Evolutionary conservation across 1,140 invertebrate genomes (phyloP), one percentile per base, ranked within the genome.

Genomic region (Cydia pomonella): DNA sequence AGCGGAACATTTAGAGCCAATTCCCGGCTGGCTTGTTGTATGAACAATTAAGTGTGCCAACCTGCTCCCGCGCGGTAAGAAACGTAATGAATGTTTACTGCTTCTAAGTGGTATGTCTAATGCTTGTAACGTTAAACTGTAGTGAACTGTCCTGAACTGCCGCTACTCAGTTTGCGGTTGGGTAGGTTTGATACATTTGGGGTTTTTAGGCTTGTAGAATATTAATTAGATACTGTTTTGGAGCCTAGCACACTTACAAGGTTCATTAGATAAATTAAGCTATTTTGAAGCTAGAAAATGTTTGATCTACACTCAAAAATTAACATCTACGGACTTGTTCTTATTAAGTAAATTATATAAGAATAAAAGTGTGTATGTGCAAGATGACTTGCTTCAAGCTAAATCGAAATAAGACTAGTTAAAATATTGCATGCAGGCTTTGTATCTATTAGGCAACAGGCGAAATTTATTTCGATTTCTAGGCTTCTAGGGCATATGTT

Each of bases 31-130:
- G 87, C 89, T 91, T 89, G 87, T 92, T 90, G 87, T 89, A 90
- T 91, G 90, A 92, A 92, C 87, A 91, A 90, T 92, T 90, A 92
- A 91, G 83, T 89, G 86, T 87, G 81, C 84, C 83, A 86, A 88
- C 89, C 87, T 89, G 85, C 82, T 81, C 80, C 83, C 73, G 78
- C 78, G 81, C 81, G 85, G 84, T 82, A 90, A 91, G 87, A 92
- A 90, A 87, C 82, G 77, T 89, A 89, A 92, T 89, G 83, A 86
- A 87, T 88, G 84, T 89, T 89, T 88, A 87, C 84, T 81, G 82
- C 77, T 81, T 76, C 82, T 86, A 86, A 87, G 83, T 88, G 80
- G 79, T 84, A 84, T 78, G 79, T 86, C 84, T 85, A 84, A 85
- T 84, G 80, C 75, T 75, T 76, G 82, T 80, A 82, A 80, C 78